phyloP scores from a whole-genome alignment of 2,113 vertebrate genomes.

The Thunnus thynnus region DNA sequence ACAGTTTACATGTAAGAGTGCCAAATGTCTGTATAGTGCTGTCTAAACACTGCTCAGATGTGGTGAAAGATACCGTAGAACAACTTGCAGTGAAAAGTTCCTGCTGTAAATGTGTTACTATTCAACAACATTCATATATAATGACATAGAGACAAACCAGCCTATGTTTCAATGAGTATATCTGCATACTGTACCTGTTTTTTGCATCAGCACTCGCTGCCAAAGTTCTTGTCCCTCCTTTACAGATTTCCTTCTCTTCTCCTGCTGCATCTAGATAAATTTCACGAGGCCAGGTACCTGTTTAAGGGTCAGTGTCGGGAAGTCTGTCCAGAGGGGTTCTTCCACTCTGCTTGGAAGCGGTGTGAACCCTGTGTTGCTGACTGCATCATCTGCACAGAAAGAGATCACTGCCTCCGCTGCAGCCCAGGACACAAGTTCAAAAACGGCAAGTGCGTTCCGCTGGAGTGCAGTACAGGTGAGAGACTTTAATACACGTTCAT shows the following conservation, averaged over 20 bases:
- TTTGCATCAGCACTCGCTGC: not conserved
- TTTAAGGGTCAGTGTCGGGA: slow-evolving; percentile 86
- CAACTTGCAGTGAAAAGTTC: not conserved
- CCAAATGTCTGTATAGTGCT: not conserved
- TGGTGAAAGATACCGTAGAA: no score
- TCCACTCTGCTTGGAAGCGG: slow-evolving; percentile 55
- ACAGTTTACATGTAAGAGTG: not conserved
- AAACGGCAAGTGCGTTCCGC: slow-evolving; percentile 83
- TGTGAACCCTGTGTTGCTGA: slow-evolving; percentile 86
- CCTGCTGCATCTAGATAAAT: slow-evolving; percentile 81
- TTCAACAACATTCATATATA: not conserved
- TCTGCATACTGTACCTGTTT: slow-evolving; percentile 19
- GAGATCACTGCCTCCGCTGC: slow-evolving; percentile 85
- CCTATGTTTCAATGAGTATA: not conserved
- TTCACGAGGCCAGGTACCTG: slow-evolving; percentile 82
- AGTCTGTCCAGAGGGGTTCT: slow-evolving; percentile 86
- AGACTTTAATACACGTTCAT: not conserved
- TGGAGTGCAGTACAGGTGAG: slow-evolving; percentile 87
- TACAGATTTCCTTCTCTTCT: slow-evolving; percentile 2
- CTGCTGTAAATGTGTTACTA: not conserved
- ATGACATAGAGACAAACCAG: not conserved
- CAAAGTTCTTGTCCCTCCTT: not conserved
- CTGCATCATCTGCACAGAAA: slow-evolving; percentile 85
- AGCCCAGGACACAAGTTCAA: slow-evolving; percentile 76
- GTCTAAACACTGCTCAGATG: not conserved